A percentile compares a stretch with the other conserved stretches of the same genome.
Conservation (phyloP, 2,888 invertebrate species). For the Microctonus brassicae region DNA sequence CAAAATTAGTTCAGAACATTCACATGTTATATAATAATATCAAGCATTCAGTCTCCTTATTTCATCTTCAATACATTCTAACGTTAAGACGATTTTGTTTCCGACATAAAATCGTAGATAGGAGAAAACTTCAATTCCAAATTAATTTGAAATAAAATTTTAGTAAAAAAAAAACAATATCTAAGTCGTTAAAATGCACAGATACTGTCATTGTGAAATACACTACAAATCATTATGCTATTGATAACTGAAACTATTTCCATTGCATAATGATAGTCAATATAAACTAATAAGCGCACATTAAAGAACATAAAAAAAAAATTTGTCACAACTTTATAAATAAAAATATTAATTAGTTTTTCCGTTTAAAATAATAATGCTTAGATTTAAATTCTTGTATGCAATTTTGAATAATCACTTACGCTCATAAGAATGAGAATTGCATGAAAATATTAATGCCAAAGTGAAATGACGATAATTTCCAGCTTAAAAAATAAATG, state of each 20-base stretch:
- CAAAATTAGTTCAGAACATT: neutral
- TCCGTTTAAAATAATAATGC: neutral
- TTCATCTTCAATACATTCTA: neutral
- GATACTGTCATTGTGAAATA: neutral
- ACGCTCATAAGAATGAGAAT: too few relatives aligned
- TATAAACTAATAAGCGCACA: conserved; percentile 7
- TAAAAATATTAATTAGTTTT: neutral
- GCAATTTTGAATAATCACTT: neutral
- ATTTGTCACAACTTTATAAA: neutral
- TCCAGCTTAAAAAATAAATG: neutral
- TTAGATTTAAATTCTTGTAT: neutral
- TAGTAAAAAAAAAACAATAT: neutral
- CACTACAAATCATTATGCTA: neutral
- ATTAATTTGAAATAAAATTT: neutral
- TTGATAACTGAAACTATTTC: neutral
- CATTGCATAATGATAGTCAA: neutral
- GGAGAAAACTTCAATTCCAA: neutral
- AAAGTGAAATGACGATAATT: neutral
- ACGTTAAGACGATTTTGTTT: neutral
- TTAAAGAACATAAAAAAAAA: neutral
- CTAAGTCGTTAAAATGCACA: neutral
- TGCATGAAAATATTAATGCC: neutral
- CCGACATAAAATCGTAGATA: neutral
- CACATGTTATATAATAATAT: neutral
- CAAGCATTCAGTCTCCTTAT: neutral